phyloP scores from a whole-genome alignment of 1,140 invertebrate genomes.

The Aradophagus sp. region DNA sequence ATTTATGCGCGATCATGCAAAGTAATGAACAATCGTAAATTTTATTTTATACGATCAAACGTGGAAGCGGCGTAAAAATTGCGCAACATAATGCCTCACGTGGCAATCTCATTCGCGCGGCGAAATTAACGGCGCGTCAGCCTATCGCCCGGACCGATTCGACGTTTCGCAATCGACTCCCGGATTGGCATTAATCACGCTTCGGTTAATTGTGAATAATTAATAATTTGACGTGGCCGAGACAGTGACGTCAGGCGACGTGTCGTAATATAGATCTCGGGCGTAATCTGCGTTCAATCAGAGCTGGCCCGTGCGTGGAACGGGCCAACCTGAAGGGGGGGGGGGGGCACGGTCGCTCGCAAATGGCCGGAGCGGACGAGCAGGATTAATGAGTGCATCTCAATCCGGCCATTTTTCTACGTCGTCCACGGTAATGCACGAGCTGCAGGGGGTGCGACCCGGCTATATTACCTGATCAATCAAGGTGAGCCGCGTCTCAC shows the following conservation, averaged over 20 bases:
- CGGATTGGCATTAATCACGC: slow-evolving; percentile 13
- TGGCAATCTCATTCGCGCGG: no score
- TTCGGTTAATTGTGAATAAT: slow-evolving; percentile 27
- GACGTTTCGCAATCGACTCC: slow-evolving; percentile 18
- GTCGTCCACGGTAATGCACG: slow-evolving; percentile 70
- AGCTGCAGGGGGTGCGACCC: slow-evolving; percentile 71
- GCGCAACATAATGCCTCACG: neutral
- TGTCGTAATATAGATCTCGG: slow-evolving; percentile 57
- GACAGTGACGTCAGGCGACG: slow-evolving; percentile 16
- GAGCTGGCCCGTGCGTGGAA: slow-evolving; percentile 51
- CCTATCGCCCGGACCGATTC: slow-evolving; percentile 11
- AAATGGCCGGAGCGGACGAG: slow-evolving; percentile 50
- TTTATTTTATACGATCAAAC: slow-evolving; percentile 19
- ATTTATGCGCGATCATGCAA: slow-evolving; percentile 38
- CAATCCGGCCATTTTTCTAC: slow-evolving; percentile 73
- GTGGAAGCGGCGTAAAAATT: slow-evolving; percentile 14
- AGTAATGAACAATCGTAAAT: slow-evolving; percentile 43
- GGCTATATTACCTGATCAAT: slow-evolving; percentile 74
- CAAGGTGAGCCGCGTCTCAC: slow-evolving; percentile 67
- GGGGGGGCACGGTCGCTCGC: neutral
- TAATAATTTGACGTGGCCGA: slow-evolving; percentile 18
- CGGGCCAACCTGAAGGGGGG: no score
- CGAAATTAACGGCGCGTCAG: no score
- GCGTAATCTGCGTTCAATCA: slow-evolving; percentile 58
- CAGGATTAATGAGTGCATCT: slow-evolving; percentile 75